Conservation (phyloP, 2,113 vertebrate species). For the Chaetorhynchus papuensis region DNA sequence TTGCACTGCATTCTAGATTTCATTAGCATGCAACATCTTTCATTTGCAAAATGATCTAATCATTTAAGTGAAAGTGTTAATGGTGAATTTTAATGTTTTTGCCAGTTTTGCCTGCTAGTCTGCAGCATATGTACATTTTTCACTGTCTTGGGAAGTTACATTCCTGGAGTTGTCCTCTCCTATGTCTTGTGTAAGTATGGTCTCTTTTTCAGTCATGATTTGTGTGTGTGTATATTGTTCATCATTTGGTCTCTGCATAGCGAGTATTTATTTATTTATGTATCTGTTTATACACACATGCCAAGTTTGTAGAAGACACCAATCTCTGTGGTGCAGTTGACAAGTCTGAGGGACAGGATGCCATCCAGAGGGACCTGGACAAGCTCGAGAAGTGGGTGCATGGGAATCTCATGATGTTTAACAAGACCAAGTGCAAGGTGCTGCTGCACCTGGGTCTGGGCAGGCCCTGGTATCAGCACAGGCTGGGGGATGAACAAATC, state of each 20-base stretch:
- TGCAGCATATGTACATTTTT: constrained; percentile 95
- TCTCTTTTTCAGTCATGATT: background rate
- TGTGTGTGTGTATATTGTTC: background rate
- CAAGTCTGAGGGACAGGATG: background rate
- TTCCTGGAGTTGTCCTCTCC: constrained; percentile 93
- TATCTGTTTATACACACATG: accelerated
- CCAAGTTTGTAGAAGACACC: background rate
- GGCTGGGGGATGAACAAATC: background rate
- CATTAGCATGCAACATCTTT: background rate
- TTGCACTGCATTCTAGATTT: background rate
- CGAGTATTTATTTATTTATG: background rate
- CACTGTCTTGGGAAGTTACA: constrained; percentile 91
- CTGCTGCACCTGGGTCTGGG: background rate
- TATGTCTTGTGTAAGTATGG: constrained; percentile 87
- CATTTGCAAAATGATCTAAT: background rate
- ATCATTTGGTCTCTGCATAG: background rate
- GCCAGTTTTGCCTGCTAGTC: constrained; percentile 93
- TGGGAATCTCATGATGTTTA: background rate
- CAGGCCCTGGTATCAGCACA: accelerated
- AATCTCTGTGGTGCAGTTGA: background rate
- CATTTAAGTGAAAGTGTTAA: background rate
- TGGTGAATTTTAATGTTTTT: constrained; percentile 47
- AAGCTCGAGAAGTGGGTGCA: accelerated
- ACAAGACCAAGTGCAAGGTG: background rate
- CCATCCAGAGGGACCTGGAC: background rate